Evolutionary conservation across 1,140 invertebrate species (phyloP).

Genomic region (Copidosoma floridanum): DNA sequence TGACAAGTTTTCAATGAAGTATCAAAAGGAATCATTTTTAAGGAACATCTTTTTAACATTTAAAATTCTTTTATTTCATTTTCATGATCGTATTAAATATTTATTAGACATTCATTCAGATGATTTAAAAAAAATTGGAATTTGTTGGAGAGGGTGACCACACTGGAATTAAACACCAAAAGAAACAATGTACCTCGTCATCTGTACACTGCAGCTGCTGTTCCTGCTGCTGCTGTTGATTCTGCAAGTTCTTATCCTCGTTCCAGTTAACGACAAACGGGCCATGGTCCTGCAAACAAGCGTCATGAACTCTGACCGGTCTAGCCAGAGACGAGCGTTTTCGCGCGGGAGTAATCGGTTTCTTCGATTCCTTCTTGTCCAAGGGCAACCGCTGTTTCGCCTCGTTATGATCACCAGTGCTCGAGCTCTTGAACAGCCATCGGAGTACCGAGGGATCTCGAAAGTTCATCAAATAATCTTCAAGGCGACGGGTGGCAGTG

Average conservation of each 20-base stretch:
- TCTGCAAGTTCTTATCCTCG: background rate
- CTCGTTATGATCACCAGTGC: conserved; percentile 1
- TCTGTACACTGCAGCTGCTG: background rate
- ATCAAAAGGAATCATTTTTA: too few species aligned
- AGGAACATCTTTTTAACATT: too few species aligned
- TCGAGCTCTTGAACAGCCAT: conserved; percentile 16
- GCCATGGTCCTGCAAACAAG: conserved; percentile 38
- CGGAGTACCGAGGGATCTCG: conserved; percentile 13
- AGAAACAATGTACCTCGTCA: too few species aligned
- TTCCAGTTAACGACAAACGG: conserved; percentile 26
- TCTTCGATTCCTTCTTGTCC: conserved; percentile 7
- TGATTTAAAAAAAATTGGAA: too few species aligned
- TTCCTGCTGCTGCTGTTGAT: background rate
- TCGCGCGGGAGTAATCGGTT: conserved; percentile 36
- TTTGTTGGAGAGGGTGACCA: too few species aligned
- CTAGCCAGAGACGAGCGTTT: conserved; percentile 49
- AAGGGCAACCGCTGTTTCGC: background rate
- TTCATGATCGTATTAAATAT: too few species aligned
- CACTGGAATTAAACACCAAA: too few species aligned
- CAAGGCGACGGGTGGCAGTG: background rate
- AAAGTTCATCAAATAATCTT: conserved; percentile 7
- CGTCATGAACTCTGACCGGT: conserved; percentile 49
- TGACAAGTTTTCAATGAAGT: too few species aligned
- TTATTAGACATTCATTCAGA: too few species aligned
- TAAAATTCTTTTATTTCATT: too few species aligned